Evolutionary conservation across 2,797 vertebrate species (phyloP).

Genomic region (Gila robusta): DNA sequence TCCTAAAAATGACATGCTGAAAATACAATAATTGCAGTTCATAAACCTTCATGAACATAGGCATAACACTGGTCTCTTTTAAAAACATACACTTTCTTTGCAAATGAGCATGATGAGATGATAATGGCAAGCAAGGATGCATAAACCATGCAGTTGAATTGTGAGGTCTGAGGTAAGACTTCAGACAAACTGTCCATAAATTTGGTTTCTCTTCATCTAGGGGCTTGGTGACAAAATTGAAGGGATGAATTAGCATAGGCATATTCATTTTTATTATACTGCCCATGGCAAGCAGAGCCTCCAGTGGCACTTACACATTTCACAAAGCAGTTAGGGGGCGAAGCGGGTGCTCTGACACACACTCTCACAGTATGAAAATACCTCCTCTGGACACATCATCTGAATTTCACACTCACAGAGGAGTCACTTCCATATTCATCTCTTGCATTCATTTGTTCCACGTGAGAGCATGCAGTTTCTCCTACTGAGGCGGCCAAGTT

Average conservation of each 20-base stretch:
- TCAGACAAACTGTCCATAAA: background rate
- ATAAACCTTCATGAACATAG: background rate
- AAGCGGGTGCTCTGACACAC: background rate
- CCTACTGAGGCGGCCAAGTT: slow-evolving; percentile 8
- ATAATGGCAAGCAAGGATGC: background rate
- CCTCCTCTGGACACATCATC: slow-evolving; percentile 26
- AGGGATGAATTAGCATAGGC: slow-evolving; percentile 30
- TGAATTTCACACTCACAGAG: slow-evolving; percentile 27
- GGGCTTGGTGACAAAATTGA: slow-evolving; percentile 7
- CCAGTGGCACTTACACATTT: background rate
- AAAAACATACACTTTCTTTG: background rate
- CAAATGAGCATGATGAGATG: background rate
- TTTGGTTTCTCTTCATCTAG: background rate
- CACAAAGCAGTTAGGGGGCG: slow-evolving; percentile 1
- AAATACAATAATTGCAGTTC: background rate
- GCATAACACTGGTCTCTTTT: background rate
- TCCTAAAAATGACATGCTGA: background rate
- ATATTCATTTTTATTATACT: slow-evolving; percentile 5
- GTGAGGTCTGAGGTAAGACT: background rate
- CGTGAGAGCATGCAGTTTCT: slow-evolving; percentile 31
- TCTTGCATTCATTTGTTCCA: slow-evolving; percentile 42
- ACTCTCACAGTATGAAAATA: slow-evolving; percentile 28
- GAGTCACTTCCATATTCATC: slow-evolving; percentile 5
- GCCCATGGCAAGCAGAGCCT: background rate
- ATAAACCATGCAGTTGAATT: background rate